Base-by-base conservation (phyloP, 2,797 vertebrate species). In the Rhabdomys pumilio region DNA sequence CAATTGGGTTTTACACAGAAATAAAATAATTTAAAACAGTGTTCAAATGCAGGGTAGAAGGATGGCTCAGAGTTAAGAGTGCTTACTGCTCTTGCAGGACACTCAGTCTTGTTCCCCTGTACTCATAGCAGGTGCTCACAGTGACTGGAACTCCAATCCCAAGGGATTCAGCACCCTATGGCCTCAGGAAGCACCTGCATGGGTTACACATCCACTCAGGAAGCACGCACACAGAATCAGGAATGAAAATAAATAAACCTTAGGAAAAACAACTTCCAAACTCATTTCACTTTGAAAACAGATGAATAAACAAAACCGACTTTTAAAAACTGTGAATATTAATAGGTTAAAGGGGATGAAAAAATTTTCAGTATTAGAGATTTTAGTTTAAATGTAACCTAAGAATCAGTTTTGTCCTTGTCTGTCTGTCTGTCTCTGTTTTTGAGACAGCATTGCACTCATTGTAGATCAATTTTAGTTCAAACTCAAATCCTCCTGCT, bases 231-330 rank as follows among this genome's bases (percentile, higher is more conserved):
- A 81, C 53, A 34, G 76, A 79, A 19, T 2, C 47, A 14, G n/a
- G 34, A 59, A 38, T 59, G 34, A 24, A 81, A n/a, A 81, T 59
- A 57, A 79, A 31, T 10, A 76, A 53, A 34, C 50, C n/a, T 59
- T 61, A 44, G 61, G 53, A 41, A 61, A 1, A 38, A 59, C 41
- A 73, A 53, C 31, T 82, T 72, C 44, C 24, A 87, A 65, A 89
- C 20, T 20, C n/a, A 81, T 95, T 95, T 94, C 22, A 38, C 87
- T 94, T 96, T 87, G 80, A 83, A 94, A 93, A 94, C 29, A 22
- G 6, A 73, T 80, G 73, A 91, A 92, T 13, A 50, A 93, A 83
- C 67, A 69, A 88, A 17, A 53, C 15, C 50, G 38, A 81, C 77
- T 59, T 90, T 75, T 69, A 55, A 34, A 7, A 81, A 50, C 81